Evolutionary conservation across 2,888 invertebrate species (phyloP).

Genomic region (Drosophila multiciliata): DNA sequence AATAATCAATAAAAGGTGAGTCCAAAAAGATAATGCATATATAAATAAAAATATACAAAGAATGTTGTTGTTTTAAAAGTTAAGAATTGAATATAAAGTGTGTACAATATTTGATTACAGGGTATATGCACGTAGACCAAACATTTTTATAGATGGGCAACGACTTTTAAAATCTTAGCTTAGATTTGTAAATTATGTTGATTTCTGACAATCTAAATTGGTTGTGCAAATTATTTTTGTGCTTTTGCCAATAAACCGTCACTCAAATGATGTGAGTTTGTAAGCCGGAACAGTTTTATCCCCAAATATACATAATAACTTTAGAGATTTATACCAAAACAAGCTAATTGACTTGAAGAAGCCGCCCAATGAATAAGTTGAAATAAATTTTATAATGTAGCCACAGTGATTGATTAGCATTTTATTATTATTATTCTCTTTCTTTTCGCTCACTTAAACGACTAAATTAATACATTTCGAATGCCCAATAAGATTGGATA

Average conservation of each 20-base stretch:
- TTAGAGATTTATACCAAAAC: background rate
- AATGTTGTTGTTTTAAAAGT: background rate
- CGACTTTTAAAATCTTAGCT: background rate
- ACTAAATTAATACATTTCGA: constrained; percentile 73
- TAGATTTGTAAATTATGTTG: background rate
- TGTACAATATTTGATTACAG: background rate
- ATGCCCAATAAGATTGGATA: constrained; percentile 17
- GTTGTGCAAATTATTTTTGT: background rate
- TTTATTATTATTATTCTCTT: constrained; percentile 44
- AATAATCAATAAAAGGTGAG: background rate
- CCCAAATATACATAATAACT: background rate
- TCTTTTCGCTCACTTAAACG: constrained; percentile 43
- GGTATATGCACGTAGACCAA: background rate
- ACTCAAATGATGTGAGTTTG: background rate
- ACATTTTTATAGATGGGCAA: background rate
- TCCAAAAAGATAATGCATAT: background rate
- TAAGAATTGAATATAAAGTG: background rate
- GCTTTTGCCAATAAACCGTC: background rate
- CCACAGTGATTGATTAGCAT: constrained; percentile 42
- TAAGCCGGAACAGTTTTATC: background rate
- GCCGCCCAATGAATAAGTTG: background rate
- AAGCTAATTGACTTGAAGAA: background rate
- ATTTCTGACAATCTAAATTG: background rate
- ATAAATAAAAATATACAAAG: background rate
- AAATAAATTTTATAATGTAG: constrained; percentile 12